Conservation (phyloP, 2,113 vertebrate genomes). For the Callionymus lyra region DNA sequence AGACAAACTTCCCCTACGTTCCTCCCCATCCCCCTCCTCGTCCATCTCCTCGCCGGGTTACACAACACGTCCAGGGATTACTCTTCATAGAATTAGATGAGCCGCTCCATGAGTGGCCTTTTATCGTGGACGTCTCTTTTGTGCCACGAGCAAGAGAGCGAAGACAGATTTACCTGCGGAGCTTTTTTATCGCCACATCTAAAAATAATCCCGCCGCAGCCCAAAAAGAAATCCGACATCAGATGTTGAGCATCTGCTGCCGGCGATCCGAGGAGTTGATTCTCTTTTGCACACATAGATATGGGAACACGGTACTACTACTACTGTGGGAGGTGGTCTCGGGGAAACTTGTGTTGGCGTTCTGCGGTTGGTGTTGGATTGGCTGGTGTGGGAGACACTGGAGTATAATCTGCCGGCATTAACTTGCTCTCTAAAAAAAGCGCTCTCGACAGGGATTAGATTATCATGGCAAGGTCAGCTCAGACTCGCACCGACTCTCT, state of each 20-base stretch:
- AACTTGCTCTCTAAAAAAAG: constrained; percentile 77
- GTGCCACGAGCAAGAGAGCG: constrained; percentile 6
- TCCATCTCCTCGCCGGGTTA: constrained; percentile 59
- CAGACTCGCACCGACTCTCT: constrained; percentile 45
- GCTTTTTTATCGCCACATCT: constrained; percentile 10
- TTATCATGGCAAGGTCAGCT: constrained; percentile 70
- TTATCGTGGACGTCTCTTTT: constrained; percentile 35
- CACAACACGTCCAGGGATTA: constrained; percentile 73
- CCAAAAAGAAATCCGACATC: constrained; percentile 1
- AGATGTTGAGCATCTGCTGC: constrained; percentile 2
- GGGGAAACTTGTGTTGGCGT: constrained; percentile 2
- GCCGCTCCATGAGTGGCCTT: constrained; percentile 55
- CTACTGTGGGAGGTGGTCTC: constrained; percentile 8
- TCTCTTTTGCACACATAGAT: constrained; percentile 3
- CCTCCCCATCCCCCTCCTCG: constrained; percentile 42
- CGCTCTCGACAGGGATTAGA: constrained; percentile 73
- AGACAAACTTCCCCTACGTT: constrained; percentile 45
- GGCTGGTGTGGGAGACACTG: constrained; percentile 60
- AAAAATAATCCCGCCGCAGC: neutral
- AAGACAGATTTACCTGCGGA: neutral
- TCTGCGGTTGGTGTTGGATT: constrained; percentile 50
- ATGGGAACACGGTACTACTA: neutral
- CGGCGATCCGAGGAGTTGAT: constrained; percentile 7
- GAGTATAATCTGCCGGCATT: constrained; percentile 72
- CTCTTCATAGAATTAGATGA: constrained; percentile 45